Conservation (phyloP, 2,113 vertebrate genomes). For the Myrmophylax atrothorax region DNA sequence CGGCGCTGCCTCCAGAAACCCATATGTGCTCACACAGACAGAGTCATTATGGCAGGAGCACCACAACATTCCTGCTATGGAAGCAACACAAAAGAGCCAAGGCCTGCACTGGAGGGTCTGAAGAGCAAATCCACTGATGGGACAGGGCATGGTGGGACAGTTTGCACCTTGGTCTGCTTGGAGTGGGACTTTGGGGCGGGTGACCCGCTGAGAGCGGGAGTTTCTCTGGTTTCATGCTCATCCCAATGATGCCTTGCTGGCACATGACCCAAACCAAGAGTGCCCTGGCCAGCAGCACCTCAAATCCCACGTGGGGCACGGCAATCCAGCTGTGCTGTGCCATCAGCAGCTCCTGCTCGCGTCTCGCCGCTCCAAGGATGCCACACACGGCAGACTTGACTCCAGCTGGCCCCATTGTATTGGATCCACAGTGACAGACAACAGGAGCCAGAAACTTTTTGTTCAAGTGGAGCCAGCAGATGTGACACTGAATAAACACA, state of each 20-base stretch:
- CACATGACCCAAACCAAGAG: fast-evolving
- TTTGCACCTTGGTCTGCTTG: fast-evolving
- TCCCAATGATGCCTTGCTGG: fast-evolving
- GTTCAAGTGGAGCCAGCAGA: constrained; percentile 60
- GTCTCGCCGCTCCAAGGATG: neutral
- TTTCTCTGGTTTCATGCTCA: fast-evolving
- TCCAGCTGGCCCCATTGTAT: constrained; percentile 69
- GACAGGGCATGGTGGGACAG: fast-evolving
- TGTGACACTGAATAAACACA: constrained; percentile 69
- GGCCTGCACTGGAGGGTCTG: neutral
- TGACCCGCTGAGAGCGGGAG: fast-evolving
- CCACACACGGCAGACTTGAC: constrained; percentile 36
- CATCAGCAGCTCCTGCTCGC: neutral
- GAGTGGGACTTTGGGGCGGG: fast-evolving
- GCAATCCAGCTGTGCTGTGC: constrained; percentile 35
- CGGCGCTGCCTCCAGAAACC: constrained; percentile 25
- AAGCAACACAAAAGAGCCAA: neutral
- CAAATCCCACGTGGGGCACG: fast-evolving
- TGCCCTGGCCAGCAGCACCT: neutral
- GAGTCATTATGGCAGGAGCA: neutral
- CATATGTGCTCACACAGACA: neutral
- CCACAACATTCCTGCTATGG: neutral
- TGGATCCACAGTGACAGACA: constrained; percentile 55
- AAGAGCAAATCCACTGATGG: neutral
- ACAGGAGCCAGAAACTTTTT: constrained; percentile 69